Percentiles rank a stretch among this genome's conserved stretches.
Conservation (phyloP, 2,113 vertebrate genomes). For the Muntiacus muntjak region DNA sequence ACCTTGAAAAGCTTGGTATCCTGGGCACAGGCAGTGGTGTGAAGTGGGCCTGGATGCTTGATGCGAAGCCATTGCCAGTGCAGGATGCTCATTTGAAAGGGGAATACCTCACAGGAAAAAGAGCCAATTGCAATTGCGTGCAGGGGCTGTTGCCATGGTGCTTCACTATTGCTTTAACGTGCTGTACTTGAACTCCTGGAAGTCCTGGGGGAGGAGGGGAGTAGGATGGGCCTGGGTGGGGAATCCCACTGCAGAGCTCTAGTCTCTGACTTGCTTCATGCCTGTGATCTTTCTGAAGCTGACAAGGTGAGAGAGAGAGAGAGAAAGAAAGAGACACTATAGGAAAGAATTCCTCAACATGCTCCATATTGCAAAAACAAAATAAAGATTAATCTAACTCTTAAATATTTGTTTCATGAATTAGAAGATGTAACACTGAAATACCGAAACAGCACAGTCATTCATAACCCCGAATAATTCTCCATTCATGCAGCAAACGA, state of each 20-base stretch:
- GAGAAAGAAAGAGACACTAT: background rate
- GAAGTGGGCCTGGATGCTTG: background rate
- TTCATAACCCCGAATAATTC: background rate
- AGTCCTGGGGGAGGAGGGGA: background rate
- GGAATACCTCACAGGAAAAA: constrained; percentile 67
- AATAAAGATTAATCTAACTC: constrained; percentile 31
- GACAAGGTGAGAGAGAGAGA: background rate
- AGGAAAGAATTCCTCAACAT: background rate
- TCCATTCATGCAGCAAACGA: background rate
- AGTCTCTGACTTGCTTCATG: background rate
- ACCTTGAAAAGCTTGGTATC: background rate
- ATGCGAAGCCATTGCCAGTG: constrained; percentile 16
- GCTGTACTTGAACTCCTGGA: constrained; percentile 54
- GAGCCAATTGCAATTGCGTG: constrained; percentile 73
- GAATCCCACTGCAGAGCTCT: background rate
- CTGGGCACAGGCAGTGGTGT: background rate
- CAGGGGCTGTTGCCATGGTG: constrained; percentile 85
- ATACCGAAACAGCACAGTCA: background rate
- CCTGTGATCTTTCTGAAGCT: background rate
- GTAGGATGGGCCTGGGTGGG: background rate
- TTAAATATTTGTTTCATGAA: background rate
- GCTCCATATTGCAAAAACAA: background rate
- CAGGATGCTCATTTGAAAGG: constrained; percentile 70
- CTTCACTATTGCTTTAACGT: constrained; percentile 78
- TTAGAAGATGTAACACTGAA: background rate